phyloP scores from a whole-genome alignment of 2,797 vertebrate genomes.

The Falco naumanni region DNA sequence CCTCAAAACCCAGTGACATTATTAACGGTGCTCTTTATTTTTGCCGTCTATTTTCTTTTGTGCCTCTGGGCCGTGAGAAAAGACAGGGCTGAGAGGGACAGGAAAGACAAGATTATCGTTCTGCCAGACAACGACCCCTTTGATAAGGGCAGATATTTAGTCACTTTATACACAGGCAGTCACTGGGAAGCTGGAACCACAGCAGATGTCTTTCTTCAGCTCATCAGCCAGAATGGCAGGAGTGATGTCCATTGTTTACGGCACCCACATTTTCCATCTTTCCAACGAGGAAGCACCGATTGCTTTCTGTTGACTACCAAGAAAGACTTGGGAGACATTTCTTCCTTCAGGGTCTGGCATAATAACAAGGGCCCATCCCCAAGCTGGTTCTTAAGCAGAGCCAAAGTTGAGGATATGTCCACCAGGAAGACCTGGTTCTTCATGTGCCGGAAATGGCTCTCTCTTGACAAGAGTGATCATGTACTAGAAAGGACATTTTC shows the following conservation, averaged over 20 bases:
- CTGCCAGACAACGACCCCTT: constrained; percentile 74
- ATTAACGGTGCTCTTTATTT: constrained; percentile 56
- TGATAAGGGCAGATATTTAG: constrained; percentile 66
- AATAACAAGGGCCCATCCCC: constrained; percentile 46
- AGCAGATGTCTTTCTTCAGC: constrained; percentile 72
- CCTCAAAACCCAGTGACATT: constrained; percentile 63
- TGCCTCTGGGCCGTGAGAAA: constrained; percentile 69
- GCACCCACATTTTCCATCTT: constrained; percentile 35
- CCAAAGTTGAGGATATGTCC: constrained; percentile 71
- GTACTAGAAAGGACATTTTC: constrained; percentile 53
- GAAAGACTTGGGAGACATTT: constrained; percentile 70
- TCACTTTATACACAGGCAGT: constrained; percentile 78
- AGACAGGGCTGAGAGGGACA: constrained; percentile 55
- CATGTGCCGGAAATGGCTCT: constrained; percentile 76
- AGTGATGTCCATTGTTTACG: constrained; percentile 66
- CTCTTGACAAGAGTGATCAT: not conserved
- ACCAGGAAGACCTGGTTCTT: constrained; percentile 72
- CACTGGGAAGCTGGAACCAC: constrained; percentile 66
- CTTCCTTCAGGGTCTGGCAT: constrained; percentile 72
- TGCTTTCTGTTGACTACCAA: constrained; percentile 72
- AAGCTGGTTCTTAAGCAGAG: constrained; percentile 77
- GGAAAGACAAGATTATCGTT: constrained; percentile 36
- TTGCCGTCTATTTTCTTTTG: constrained; percentile 29
- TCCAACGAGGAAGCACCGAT: constrained; percentile 54
- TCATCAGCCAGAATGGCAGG: not conserved